Base-by-base conservation (phyloP, 2,797 vertebrate genomes). In the Rhinoraja longicauda region DNA sequence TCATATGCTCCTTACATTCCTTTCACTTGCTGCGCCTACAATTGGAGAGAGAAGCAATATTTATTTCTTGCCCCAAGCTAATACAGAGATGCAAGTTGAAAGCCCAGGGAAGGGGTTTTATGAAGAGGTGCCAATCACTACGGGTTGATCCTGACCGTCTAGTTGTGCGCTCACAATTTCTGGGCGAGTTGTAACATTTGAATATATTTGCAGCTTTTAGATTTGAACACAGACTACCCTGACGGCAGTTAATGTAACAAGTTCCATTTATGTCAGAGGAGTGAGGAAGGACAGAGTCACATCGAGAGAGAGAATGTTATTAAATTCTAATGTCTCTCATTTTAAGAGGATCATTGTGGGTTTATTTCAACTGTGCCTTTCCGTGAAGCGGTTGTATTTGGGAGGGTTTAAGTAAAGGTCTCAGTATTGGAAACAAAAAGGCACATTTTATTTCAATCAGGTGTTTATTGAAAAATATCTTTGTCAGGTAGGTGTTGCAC, bases 161-260 rank as follows among this genome's bases (percentile, higher is more conserved):
- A 88, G 88, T 36, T 84, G 36, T 62, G n/a, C 10, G 4, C n/a
- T 64, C 64, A 88, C 32, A 32, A 32, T 88, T 53, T 88, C 84
- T 10, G 17, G 59, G n/a, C 15, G 7, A 64, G n/a, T 67, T 88
- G 84, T 88, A 67, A 64, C 19, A 32, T 36, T 67, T 67, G 59
- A 64, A 88, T 88, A 88, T 67, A 88, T 67, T 88, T 88, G 84
- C 84, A 36, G 84, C 59, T 7, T 88, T 67, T 36, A 88, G 64
- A 88, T 88, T 64, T 32, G 6, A 88, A 36, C 15, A 36, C n/a
- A 36, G 84, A 88, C n/a, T 19, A 67, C 13, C 84, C n/a, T 67
- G n/a, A 64, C 1, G 84, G 29, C 29, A 88, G 84, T 36, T 64
- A 64, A 67, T 88, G 84, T 64, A 67, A 64, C n/a, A 64, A 24